phyloP scores from a whole-genome alignment of 2,888 invertebrate species.

The Allygus modestus region DNA sequence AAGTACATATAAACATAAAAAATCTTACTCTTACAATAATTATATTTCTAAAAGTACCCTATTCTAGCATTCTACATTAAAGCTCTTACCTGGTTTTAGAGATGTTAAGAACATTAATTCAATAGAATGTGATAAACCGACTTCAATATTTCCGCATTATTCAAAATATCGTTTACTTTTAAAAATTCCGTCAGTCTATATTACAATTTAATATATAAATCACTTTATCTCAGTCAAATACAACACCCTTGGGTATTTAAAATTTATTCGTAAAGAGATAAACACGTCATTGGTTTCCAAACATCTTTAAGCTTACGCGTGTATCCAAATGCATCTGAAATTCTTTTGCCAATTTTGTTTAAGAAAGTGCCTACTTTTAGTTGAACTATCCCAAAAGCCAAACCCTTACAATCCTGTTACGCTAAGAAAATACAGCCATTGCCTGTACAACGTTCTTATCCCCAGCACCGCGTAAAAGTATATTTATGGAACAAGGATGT shows the following conservation, averaged over 20 bases:
- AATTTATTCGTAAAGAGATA: too few relatives aligned
- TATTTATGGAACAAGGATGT: not conserved
- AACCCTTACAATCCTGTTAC: too few relatives aligned
- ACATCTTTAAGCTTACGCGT: too few relatives aligned
- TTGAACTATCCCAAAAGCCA: too few relatives aligned
- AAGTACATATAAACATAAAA: slow-evolving; percentile 39
- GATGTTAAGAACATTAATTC: not conserved
- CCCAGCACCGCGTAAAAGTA: not conserved
- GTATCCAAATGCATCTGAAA: too few relatives aligned
- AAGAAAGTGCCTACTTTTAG: too few relatives aligned
- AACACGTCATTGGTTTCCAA: too few relatives aligned
- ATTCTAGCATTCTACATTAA: slow-evolving; percentile 46
- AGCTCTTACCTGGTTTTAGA: slow-evolving; percentile 49
- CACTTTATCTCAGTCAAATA: too few relatives aligned
- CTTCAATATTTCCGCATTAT: not conserved
- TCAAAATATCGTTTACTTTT: not conserved
- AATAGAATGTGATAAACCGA: not conserved
- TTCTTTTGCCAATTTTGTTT: too few relatives aligned
- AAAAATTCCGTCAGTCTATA: not conserved
- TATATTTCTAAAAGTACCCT: slow-evolving; percentile 1
- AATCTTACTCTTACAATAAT: slow-evolving; percentile 12
- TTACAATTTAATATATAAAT: not conserved
- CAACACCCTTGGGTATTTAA: too few relatives aligned
- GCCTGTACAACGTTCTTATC: not conserved
- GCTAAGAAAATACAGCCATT: not conserved